These are phyloP conservation scores for Popillia japonica DNA, from an alignment of 1,140 invertebrate species.

Conservation along the genomic window DNA sequence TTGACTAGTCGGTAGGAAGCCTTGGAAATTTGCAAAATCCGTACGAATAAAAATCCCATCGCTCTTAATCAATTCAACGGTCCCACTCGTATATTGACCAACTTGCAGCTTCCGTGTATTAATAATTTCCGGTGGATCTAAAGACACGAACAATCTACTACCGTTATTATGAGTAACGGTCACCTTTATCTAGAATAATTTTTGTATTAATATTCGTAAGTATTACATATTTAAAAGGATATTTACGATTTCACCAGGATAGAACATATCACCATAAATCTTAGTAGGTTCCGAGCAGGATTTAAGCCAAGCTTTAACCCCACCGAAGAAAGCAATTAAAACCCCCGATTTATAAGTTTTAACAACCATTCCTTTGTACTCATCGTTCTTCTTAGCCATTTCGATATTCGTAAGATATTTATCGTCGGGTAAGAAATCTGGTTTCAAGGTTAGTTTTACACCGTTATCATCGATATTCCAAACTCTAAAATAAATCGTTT, in stretches of 20 bases:
- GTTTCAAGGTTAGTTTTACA: constrained; percentile 67
- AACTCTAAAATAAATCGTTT: constrained; percentile 61
- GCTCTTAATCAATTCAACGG: constrained; percentile 45
- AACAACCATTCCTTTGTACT: constrained; percentile 67
- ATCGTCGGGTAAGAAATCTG: constrained; percentile 64
- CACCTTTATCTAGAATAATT: constrained; percentile 45
- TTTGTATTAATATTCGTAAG: constrained; percentile 29
- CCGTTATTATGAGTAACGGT: constrained; percentile 39
- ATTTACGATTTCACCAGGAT: constrained; percentile 70
- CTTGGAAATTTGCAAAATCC: constrained; percentile 51
- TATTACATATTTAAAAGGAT: constrained; percentile 17
- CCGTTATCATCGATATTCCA: constrained; percentile 56
- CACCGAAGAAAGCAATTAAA: constrained; percentile 68
- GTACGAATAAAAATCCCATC: constrained; percentile 59
- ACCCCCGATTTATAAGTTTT: constrained; percentile 62
- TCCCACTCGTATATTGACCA: background rate
- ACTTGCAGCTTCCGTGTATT: background rate
- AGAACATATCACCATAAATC: constrained; percentile 57
- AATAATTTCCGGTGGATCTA: background rate
- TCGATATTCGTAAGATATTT: constrained; percentile 62
- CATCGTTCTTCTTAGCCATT: constrained; percentile 62
- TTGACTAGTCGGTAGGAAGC: constrained; percentile 57
- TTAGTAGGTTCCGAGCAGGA: constrained; percentile 62
- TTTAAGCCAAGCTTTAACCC: constrained; percentile 67
- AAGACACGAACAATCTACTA: constrained; percentile 42